Conservation (phyloP, 2,113 vertebrate genomes). For the Centropus unirufus region DNA sequence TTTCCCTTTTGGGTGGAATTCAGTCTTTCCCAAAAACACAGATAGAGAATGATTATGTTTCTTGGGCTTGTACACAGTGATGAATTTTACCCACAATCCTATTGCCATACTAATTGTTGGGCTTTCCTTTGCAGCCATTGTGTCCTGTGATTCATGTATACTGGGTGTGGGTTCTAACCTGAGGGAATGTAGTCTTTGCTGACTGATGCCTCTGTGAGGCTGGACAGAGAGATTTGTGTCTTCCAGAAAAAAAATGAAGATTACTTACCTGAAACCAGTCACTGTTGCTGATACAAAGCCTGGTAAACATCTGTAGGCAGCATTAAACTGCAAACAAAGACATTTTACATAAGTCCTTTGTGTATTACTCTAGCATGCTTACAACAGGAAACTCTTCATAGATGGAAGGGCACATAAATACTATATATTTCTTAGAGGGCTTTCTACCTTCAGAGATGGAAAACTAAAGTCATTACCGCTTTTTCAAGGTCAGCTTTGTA, state of each 20-base stretch:
- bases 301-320: slow-evolving; percentile 70
- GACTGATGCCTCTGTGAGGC: background rate
- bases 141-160: background rate
- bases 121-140: background rate
- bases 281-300: slow-evolving; percentile 69
- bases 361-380: background rate
- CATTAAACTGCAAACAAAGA: slow-evolving; percentile 73
- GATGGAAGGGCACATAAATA: background rate
- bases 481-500: slow-evolving; percentile 76
- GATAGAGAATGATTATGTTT: background rate
- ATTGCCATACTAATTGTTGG: background rate
- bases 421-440: rapidly evolving
- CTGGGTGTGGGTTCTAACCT: background rate
- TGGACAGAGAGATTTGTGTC: background rate
- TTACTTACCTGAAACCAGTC: slow-evolving; percentile 73
- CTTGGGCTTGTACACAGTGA: background rate
- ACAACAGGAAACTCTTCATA: background rate
- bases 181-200: background rate
- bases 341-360: background rate
- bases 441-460: background rate
- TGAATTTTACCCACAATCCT: background rate
- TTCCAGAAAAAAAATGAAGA: background rate
- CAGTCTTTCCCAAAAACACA: background rate
- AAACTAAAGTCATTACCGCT: slow-evolving; percentile 67
- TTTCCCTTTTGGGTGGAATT: background rate